phyloP scores from a whole-genome alignment of 2,113 vertebrate species.

The Saccopteryx bilineata region DNA sequence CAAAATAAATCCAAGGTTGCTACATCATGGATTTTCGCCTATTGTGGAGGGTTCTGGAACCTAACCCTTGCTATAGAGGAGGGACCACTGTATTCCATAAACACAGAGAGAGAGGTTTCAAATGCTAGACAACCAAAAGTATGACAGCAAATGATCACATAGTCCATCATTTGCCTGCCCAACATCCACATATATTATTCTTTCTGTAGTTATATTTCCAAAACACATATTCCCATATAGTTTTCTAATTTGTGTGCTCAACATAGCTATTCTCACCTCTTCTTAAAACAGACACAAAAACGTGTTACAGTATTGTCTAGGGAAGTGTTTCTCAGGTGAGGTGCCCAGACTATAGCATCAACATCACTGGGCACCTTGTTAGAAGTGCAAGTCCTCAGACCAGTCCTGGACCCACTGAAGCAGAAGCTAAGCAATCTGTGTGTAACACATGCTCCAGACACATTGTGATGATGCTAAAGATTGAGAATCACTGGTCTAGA shows the following conservation, averaged over 20 bases:
- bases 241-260: not conserved
- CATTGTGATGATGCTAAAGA: not conserved
- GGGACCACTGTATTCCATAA: not conserved
- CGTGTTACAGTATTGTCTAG: not conserved
- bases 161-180: not conserved
- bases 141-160: not conserved
- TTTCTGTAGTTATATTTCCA: not conserved
- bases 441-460: not conserved
- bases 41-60: no score
- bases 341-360: not conserved
- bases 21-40: no score
- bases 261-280: not conserved
- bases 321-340: not conserved
- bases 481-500: not conserved
- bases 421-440: not conserved
- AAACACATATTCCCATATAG: not conserved
- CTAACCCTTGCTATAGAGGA: no score
- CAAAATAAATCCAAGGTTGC: no score
- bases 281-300: not conserved
- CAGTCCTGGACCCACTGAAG: not conserved
- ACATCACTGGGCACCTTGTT: not conserved
- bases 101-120: not conserved
- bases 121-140: not conserved
- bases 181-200: not conserved
- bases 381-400: not conserved